phyloP scores from a whole-genome alignment of 2,888 invertebrate species.

The Ochlodes sylvanus region DNA sequence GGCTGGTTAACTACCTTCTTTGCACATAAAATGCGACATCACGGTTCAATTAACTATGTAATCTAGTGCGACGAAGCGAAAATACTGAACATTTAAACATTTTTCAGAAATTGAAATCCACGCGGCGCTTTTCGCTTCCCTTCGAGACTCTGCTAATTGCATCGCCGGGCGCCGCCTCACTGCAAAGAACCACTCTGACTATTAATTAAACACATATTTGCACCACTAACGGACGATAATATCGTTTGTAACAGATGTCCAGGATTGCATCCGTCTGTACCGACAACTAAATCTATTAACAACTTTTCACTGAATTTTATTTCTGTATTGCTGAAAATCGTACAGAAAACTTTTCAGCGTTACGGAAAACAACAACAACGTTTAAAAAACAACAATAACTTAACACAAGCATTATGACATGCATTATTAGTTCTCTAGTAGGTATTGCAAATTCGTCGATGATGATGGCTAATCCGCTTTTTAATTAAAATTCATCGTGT shows the following conservation, averaged over 20 bases:
- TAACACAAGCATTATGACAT: too few relatives aligned
- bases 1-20: neutral
- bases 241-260: constrained; percentile 13
- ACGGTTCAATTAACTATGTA: neutral
- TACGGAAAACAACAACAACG: too few relatives aligned
- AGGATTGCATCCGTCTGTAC: constrained; percentile 1
- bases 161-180: neutral
- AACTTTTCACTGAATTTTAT: too few relatives aligned
- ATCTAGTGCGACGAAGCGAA: neutral
- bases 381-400: too few relatives aligned
- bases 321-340: too few relatives aligned
- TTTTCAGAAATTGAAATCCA: constrained; percentile 2
- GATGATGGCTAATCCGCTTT: too few relatives aligned
- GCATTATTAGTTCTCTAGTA: too few relatives aligned
- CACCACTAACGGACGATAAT: neutral
- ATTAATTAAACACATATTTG: constrained; percentile 9
- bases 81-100: neutral
- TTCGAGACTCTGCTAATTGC: neutral
- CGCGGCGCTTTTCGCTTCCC: neutral
- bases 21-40: neutral
- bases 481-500: too few relatives aligned
- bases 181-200: neutral
- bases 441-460: too few relatives aligned
- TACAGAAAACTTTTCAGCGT: neutral
- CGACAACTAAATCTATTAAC: neutral